Percentiles rank a stretch among this genome's conserved stretches.
Conservation (phyloP, 2,888 invertebrate species). For the Amorpha juglandis region DNA sequence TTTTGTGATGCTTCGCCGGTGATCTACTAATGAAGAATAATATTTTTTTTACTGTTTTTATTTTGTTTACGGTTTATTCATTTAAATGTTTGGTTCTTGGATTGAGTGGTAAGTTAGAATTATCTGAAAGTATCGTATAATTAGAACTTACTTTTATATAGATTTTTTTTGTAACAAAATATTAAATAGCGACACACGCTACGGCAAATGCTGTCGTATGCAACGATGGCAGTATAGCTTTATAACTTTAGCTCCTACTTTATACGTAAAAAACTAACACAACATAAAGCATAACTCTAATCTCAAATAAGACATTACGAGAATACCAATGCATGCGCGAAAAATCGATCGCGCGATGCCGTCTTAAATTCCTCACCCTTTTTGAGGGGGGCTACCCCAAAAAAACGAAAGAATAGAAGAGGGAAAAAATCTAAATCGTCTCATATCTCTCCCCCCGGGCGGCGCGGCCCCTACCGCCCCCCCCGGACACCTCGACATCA, state of each 20-base stretch:
- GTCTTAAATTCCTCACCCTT: constrained; percentile 85
- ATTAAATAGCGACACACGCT: background rate
- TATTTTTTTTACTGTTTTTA: constrained; percentile 52
- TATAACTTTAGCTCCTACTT: background rate
- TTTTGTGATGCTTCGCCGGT: constrained; percentile 72
- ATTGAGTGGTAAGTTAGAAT: background rate
- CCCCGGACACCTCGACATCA: constrained; percentile 79
- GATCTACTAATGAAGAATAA: constrained; percentile 80
- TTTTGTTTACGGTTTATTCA: constrained; percentile 39
- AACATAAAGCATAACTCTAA: constrained; percentile 78
- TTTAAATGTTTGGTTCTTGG: constrained; percentile 39
- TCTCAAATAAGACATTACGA: constrained; percentile 83
- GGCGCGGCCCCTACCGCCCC: constrained; percentile 48
- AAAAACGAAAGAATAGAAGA: constrained; percentile 84
- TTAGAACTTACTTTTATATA: background rate
- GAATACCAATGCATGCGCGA: constrained; percentile 84
- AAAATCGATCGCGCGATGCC: constrained; percentile 81
- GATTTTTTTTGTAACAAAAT: too few species aligned
- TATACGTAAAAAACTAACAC: background rate
- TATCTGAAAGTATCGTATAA: background rate
- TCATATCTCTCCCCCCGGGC: constrained; percentile 77
- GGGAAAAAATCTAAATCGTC: constrained; percentile 85
- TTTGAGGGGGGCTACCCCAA: constrained; percentile 82
- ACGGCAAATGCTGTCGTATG: too few species aligned
- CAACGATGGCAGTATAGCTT: background rate